These are phyloP conservation scores for Lophotis ruficrista DNA, from an alignment of 2,113 vertebrate genomes.

Conservation along the genomic window DNA sequence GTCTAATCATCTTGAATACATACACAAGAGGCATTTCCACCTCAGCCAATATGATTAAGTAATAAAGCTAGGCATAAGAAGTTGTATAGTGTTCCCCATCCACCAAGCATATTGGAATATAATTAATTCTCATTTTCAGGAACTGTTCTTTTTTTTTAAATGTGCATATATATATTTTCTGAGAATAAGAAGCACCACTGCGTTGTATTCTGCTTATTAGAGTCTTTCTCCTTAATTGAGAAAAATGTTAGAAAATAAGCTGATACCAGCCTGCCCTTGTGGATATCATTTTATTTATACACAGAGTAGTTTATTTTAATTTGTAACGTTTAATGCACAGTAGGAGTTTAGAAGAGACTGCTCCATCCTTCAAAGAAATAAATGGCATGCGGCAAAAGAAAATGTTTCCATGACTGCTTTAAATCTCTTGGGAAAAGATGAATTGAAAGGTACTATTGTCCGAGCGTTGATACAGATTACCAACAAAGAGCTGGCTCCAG, in stretches of 20 bases:
- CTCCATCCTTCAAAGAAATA: slow-evolving; percentile 36
- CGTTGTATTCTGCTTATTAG: neutral
- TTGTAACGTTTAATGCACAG: slow-evolving; percentile 56
- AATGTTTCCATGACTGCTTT: slow-evolving; percentile 61
- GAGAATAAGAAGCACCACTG: neutral
- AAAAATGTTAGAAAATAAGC: slow-evolving; percentile 49
- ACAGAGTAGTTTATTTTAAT: slow-evolving; percentile 58
- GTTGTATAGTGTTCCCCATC: neutral
- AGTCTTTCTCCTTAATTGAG: slow-evolving; percentile 39
- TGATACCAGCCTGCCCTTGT: neutral
- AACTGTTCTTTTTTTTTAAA: neutral
- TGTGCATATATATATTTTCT: neutral
- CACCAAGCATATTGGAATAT: neutral
- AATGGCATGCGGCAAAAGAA: neutral
- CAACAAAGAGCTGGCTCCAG: slow-evolving; percentile 45
- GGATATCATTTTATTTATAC: slow-evolving; percentile 33
- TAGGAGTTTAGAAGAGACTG: slow-evolving; percentile 33
- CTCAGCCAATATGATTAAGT: neutral
- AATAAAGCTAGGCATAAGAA: slow-evolving; percentile 15
- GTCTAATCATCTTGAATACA: neutral
- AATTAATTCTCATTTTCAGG: slow-evolving; percentile 34
- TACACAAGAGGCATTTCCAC: neutral
- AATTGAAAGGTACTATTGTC: slow-evolving; percentile 36
- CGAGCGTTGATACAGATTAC: slow-evolving; percentile 33
- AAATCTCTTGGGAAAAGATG: slow-evolving; percentile 55